Base-by-base conservation (phyloP, 2,888 invertebrate genomes). In the Eurytoma adleriae region DNA sequence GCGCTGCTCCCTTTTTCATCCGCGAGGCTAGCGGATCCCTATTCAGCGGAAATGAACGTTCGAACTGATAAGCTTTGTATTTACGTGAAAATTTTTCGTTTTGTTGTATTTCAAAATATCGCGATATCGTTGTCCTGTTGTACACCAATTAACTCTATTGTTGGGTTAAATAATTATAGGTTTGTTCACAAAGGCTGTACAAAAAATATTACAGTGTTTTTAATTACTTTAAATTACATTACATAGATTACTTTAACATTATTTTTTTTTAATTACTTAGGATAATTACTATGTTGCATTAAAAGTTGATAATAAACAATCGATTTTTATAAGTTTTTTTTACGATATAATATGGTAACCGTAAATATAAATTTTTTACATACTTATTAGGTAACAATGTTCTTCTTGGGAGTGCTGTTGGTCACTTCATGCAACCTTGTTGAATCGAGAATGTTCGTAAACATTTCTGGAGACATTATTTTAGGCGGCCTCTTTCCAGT, bases 401-500 rank as follows among this genome's bases (percentile, higher is more conserved):
- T 76, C 14, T 20, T 64, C n/a, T 10, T 71, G 24, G 7, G 40
- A 24, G 40, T 71, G 48, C 48, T 82, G 20, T 20, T 76, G 30
- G 3, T 71, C 59, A 18, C 48, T 7, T 56, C 56, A 20, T 74
- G 50, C 40, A 62, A 24, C n/a, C n/a, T 83, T 16, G 82, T 77
- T 10, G 79, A 84, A 50, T 84, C 76, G 16, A 85, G 83, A 16
- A 20, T 78, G 7, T 88, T 86, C 79, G 84, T 87, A 24, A 89
- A 89, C 80, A 69, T 89, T 18, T 85, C 86, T 1, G 92, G 92
- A 0, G 92, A 92, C 82, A 89, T 93, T 59, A 86, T 91, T 40
- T 85, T 93, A 12, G 93, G 92, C 0, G 92, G 91, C 0, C 85
- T 93, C 12, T 92, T 93, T 82, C 92, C 93, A 0, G 88, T 93